Base-by-base conservation (phyloP, 2,797 vertebrate species). In the Hemibagrus guttatus region DNA sequence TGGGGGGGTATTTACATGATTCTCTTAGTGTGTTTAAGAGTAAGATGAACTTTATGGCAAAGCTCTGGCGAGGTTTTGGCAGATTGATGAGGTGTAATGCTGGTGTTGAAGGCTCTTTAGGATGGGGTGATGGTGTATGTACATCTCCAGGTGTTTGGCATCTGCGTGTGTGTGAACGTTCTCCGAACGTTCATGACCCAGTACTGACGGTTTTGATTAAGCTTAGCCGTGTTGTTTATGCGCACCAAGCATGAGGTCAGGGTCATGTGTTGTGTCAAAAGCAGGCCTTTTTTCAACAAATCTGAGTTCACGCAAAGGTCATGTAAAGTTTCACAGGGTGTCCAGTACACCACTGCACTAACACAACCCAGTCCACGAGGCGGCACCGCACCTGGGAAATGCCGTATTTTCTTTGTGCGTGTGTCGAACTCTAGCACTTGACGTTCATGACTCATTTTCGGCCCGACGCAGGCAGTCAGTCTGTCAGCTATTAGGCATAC, bases 181-280 rank as follows among this genome's bases (percentile, higher is more conserved):
- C 64, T 31, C 17, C 16, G 13, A 31, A 26, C 69, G 52, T 54
- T 49, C 42, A 54, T 59, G 76, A 59, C 52, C 54, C 63, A 85
- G 59, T 21, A 69, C n/a, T 1, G 78, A 52, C 52, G 56, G 66
- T 26, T 82, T 86, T 86, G 79, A 79, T 79, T 85, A 82, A 66
- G 58, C 59, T 61, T 75, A 9, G 21, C 31, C n/a, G 31, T 35
- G 23, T 68, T 72, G 28, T 64, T 84, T 56, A 11, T 80, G 69
- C 31, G 64, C 81, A 80, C 61, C 19, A n/a, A 84, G 64, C 54
- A 39, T 7, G 72, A 90, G 91, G 90, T 93, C 91, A 92, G 91
- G 90, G 92, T 93, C 91, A 90, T 90, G 90, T 90, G 71, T 90
- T 90, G 90, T 90, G 71, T 90, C 87, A 93, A 90, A 89, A 90